Base-by-base conservation (phyloP, 2,113 vertebrate species). In the Platycercus adscitus region DNA sequence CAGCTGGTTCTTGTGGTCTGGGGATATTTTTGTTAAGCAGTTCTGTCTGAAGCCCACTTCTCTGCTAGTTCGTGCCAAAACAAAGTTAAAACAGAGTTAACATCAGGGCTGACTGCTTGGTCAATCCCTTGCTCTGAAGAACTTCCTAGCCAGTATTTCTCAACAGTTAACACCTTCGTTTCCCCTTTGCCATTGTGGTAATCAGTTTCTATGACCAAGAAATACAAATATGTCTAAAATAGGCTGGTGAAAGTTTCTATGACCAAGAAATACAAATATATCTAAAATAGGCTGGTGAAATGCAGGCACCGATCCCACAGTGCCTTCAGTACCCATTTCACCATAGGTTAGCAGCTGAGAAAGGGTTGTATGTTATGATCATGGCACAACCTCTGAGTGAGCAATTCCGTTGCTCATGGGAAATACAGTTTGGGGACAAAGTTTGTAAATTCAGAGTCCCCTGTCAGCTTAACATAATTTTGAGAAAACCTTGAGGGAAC, bases 1-100 rank as follows among this genome's bases (percentile, higher is more conserved):
- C 3, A 10, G 20, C 17, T 87, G 39, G 10, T n/a, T 70, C 1
- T 0, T 5, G 3, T 44, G 41, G 26, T 10, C n/a, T 56, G n/a
- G 10, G 9, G 5, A 53, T 61, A 13, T 39, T 61, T 72, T 77
- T 47, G 9, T 23, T 56, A 26, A 72, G 53, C 17, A 84, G 11
- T n/a, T 93, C 58, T 78, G 28, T 33, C 21, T 78, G 33, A 14
- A 81, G 17, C 20, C 4, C 20, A 24, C 13, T 65, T 41, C 16
- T 56, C 58, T 68, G 19, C 16, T 56, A 29, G 16, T 13, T 91
- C 13, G 44, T 61, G 37, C 18, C 19, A 47, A 61, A 68, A 31
- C 17, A 12, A 55, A 55, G 52, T 55, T 2, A 8, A 35, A 88
- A n/a, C 56, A 35, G 17, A 56, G 15, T 55, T 50, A 39, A 39